Base-by-base conservation (phyloP, 2,113 vertebrate species). In the Pao palembangensis region DNA sequence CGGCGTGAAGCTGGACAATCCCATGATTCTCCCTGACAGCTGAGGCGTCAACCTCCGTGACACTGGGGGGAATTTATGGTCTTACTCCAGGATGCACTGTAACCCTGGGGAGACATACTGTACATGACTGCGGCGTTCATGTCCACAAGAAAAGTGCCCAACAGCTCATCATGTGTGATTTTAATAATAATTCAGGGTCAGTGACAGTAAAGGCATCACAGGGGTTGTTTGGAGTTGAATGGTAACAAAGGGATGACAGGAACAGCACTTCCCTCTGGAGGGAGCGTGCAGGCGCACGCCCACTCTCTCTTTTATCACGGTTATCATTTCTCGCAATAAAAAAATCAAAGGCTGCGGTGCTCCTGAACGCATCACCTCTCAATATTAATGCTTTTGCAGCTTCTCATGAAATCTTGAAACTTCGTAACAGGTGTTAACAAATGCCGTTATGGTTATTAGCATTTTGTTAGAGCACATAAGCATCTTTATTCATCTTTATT, bases 11-110 rank as follows among this genome's bases (percentile, higher is more conserved):
- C 86, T 87, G 76, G 87, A 77, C 74, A 84, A 87, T 86, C 85
- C 90, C 83, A 63, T 93, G 92, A 94, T 93, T 93, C 92, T 76
- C 90, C 88, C 57, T 79, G 93, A 93, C 94, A 98, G 94, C 93
- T 96, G 95, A 94, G 90, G 86, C 87, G 80, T 93, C 90, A 93
- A 88, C 92, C 90, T 80, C 46, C 79, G 90, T 93, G 93, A 94
- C 87, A 84, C 75, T 72, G 75, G 65, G 69, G 52, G 81, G 85
- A 89, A 93, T 96, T 93, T 92, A 90, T 89, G 76, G 78, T 80
- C 74, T 83, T 86, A 90, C 85, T 85, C 34, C 86, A 87, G 88
- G 88, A 84, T 78, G 88, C 88, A 91, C 87, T 87, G 92, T 91
- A 92, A 92, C 88, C 89, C 86, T 79, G 85, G 52, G 61, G 85